Base-by-base conservation (phyloP, 2,888 invertebrate genomes). In the Eremobia ochroleuca region DNA sequence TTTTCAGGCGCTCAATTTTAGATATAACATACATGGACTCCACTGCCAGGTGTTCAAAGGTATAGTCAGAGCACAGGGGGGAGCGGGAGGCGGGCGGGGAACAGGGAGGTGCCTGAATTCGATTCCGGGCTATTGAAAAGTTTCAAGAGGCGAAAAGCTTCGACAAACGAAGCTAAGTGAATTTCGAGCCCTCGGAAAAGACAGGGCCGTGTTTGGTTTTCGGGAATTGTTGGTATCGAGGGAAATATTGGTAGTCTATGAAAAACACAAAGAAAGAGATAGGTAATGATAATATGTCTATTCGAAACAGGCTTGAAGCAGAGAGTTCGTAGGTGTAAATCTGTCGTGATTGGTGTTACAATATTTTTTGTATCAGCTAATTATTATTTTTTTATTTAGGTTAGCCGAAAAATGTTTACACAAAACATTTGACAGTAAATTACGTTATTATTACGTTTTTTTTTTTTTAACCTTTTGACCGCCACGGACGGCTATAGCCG, bases 101-200 rank as follows among this genome's bases (percentile, higher is more conserved):
- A 90, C 79, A 85, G 91, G 90, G 92, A 88, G 93, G 93, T 89
- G 93, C 89, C 92, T 91, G 95, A 95, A 95, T 95, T 96, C 96
- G 96, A 96, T 96, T 96, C 95, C 94, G 92, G 94, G 95, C 96
- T 96, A 96, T 97, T 96, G 97, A 97, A 97, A 97, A 97, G 96
- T 97, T 97, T 96, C 95, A 96, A 97, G 96, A 96, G 97, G 96
- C 97, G 96, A 96, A 97, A 96, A 96, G 97, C 96, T 96, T 97
- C 96, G 94, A 97, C 97, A 97, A 97, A 97, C 97, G 97, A 96
- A 96, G 96, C 96, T 97, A 97, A 97, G 96, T 97, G 96, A 97
- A 96, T 97, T 97, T 96, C 93, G 95, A 93, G 94, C 96, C 96
- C 96, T 96, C 96, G 93, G 93, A 93, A 91, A 90, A 87, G 0